phyloP scores from a whole-genome alignment of 2,888 invertebrate genomes.

The Drosophila acutilabella region DNA sequence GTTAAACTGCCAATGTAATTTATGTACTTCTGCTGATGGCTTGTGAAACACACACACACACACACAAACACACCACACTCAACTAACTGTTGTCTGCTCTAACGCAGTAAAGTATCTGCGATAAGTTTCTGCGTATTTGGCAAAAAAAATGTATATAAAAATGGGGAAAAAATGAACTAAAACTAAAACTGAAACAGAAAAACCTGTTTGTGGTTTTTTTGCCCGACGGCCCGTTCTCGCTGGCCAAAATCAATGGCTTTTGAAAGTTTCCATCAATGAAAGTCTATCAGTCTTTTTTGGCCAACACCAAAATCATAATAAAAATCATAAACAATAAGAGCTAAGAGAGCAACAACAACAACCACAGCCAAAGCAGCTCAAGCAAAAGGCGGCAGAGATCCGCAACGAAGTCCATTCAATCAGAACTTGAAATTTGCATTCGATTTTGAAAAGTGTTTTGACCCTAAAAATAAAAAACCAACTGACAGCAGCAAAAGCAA shows the following conservation, averaged over 20 bases:
- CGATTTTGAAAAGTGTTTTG: slow-evolving; percentile 64
- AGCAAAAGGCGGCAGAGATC: slow-evolving; percentile 48
- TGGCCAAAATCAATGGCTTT: slow-evolving; percentile 56
- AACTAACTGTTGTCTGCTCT: slow-evolving; percentile 48
- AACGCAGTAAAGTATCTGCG: slow-evolving; percentile 52
- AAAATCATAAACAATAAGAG: slow-evolving; percentile 41
- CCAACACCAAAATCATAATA: slow-evolving; percentile 34
- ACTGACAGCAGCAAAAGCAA: slow-evolving; percentile 15
- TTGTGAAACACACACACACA: slow-evolving; percentile 52
- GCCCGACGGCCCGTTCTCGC: slow-evolving; percentile 57
- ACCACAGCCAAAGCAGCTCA: slow-evolving; percentile 26
- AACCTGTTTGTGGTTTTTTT: slow-evolving; percentile 63
- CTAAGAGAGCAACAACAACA: slow-evolving; percentile 27
- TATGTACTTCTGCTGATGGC: slow-evolving; percentile 65
- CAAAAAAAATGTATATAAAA: slow-evolving; percentile 14
- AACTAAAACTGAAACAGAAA: slow-evolving; percentile 29
- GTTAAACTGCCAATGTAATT: slow-evolving; percentile 76
- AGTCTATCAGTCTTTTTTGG: slow-evolving; percentile 49
- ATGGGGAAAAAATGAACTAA: slow-evolving; percentile 9
- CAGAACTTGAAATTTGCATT: slow-evolving; percentile 57
- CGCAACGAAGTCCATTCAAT: slow-evolving; percentile 56
- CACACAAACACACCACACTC: slow-evolving; percentile 15
- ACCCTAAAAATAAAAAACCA: slow-evolving; percentile 56
- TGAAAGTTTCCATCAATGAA: slow-evolving; percentile 80
- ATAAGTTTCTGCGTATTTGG: slow-evolving; percentile 47